Percentiles rank a stretch among this genome's conserved stretches.
Evolutionary conservation across 2,113 vertebrate species (phyloP).

Genomic region (Pandion haliaetus): DNA sequence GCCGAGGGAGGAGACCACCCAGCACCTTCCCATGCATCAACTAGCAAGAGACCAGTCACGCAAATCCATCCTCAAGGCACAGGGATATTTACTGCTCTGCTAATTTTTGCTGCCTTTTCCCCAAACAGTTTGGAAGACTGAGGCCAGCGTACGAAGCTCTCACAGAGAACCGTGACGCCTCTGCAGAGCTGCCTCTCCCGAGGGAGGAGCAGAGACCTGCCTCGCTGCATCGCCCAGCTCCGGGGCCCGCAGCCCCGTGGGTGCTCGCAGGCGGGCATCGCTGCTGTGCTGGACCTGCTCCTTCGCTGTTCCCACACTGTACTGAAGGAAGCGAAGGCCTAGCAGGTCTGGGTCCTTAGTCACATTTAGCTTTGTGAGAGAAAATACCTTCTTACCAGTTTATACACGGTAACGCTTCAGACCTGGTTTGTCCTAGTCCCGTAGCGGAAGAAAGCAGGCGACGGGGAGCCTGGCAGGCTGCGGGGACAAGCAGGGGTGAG

Average conservation of each 20-base stretch:
- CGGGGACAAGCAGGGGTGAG: background rate
- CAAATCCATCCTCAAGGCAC: fast-evolving
- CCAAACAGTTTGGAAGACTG: fast-evolving
- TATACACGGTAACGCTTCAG: fast-evolving
- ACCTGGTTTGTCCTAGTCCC: background rate
- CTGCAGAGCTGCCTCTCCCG: background rate
- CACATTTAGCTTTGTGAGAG: background rate
- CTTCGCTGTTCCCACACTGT: fast-evolving
- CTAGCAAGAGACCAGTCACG: background rate
- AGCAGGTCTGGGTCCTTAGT: background rate
- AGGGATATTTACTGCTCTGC: fast-evolving
- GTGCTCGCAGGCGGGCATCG: background rate
- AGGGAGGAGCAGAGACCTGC: background rate
- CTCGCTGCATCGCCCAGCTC: background rate
- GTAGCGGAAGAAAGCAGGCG: background rate
- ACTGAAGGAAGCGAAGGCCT: background rate
- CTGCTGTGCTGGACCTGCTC: background rate
- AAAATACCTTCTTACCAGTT: background rate
- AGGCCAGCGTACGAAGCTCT: fast-evolving
- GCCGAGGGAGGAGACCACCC: background rate
- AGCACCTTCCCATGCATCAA: background rate
- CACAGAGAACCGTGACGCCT: fast-evolving
- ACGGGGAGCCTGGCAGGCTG: background rate
- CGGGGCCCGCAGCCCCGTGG: background rate
- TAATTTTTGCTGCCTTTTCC: background rate